Evolutionary conservation across 2,888 invertebrate genomes (phyloP).

Genomic region (Idaea aversata): DNA sequence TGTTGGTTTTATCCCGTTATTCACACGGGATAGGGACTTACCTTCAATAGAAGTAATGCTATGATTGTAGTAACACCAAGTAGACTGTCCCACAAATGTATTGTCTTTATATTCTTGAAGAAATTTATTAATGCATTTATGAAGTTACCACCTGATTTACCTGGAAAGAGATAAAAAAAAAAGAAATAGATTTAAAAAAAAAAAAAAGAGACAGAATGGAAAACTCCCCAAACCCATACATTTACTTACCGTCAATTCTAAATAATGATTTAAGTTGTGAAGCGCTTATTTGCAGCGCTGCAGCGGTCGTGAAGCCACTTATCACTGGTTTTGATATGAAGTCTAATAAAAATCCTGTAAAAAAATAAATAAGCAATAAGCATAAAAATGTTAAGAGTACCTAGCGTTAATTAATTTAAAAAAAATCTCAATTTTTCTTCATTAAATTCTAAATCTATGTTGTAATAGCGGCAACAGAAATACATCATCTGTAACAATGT

Average conservation of each 20-base stretch:
- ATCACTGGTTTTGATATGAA: conserved; percentile 93
- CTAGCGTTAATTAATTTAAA: neutral
- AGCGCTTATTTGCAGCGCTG: conserved; percentile 90
- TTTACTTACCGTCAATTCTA: conserved; percentile 74
- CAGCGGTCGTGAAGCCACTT: conserved; percentile 91
- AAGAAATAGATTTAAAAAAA: neutral
- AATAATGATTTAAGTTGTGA: conserved; percentile 88
- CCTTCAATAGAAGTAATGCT: conserved; percentile 82
- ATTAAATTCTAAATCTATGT: too few relatives aligned
- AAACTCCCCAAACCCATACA: neutral
- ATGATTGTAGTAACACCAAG: conserved; percentile 84
- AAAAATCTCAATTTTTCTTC: too few relatives aligned
- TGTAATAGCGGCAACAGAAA: too few relatives aligned
- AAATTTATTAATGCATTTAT: conserved; percentile 82
- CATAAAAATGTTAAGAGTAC: conserved; percentile 6
- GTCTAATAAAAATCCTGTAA: conserved; percentile 86
- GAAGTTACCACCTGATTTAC: conserved; percentile 80
- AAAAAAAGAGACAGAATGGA: too few relatives aligned
- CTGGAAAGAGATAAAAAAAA: conserved; percentile 35
- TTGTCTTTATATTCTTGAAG: conserved; percentile 81
- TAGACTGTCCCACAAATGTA: conserved; percentile 83
- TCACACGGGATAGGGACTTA: conserved; percentile 23
- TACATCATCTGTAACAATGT: too few relatives aligned
- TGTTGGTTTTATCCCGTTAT: conserved; percentile 22
- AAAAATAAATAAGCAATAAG: conserved; percentile 5